Conservation (phyloP, 2,888 invertebrate species). For the Agonopterix heracliana region DNA sequence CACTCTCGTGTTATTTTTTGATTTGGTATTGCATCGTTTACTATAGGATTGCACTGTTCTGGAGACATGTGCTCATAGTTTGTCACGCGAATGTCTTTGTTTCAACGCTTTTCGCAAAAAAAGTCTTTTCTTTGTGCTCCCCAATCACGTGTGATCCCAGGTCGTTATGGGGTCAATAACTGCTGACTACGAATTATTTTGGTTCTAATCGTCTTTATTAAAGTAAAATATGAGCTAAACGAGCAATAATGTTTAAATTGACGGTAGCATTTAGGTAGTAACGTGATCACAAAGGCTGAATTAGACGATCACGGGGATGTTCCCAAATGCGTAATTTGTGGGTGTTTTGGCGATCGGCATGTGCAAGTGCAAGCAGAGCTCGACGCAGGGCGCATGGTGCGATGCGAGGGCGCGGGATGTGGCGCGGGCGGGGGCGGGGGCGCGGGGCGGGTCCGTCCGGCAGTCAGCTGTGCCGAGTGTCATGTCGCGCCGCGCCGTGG, state of each 20-base stretch:
- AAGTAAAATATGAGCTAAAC: too few species aligned
- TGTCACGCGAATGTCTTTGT: constrained; percentile 1
- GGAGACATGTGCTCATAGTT: constrained; percentile 6
- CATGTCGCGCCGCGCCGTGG: constrained; percentile 54
- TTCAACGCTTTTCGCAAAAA: background rate
- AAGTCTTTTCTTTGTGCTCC: constrained; percentile 41
- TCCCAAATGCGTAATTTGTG: constrained; percentile 10
- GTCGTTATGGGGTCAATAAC: constrained; percentile 72
- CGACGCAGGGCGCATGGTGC: constrained; percentile 45
- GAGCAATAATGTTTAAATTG: too few species aligned
- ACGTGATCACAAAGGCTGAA: too few species aligned
- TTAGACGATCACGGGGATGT: too few species aligned
- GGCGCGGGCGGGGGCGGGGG: constrained; percentile 28
- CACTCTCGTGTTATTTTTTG: constrained; percentile 48
- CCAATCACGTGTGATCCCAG: constrained; percentile 68
- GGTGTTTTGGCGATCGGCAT: constrained; percentile 24
- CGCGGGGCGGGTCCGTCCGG: constrained; percentile 41
- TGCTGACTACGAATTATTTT: constrained; percentile 47
- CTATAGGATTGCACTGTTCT: background rate
- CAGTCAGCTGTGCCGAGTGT: constrained; percentile 72
- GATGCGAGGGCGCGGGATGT: constrained; percentile 27
- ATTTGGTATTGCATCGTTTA: constrained; percentile 14
- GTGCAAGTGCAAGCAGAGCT: constrained; percentile 35
- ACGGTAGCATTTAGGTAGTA: too few species aligned
- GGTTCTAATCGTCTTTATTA: constrained; percentile 9